Conservation (phyloP, 2,888 invertebrate species). For the Hirtodrosophila trivittata region DNA sequence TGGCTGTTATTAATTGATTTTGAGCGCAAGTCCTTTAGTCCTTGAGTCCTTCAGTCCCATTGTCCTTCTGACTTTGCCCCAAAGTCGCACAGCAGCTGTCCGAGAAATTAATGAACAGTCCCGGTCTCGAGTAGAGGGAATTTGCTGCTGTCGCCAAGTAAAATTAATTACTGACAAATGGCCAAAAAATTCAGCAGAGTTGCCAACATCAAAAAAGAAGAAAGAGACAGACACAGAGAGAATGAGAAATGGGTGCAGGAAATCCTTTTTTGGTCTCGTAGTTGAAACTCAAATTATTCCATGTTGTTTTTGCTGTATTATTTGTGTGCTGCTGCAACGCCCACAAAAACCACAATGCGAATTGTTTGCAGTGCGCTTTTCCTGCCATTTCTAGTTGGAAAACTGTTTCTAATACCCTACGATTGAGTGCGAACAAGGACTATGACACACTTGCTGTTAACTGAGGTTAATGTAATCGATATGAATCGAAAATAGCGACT, state of each 20-base stretch:
- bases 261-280: conserved; percentile 19
- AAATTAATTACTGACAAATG: conserved; percentile 64
- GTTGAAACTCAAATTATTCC: conserved; percentile 13
- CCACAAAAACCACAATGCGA: conserved; percentile 23
- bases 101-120: conserved; percentile 61
- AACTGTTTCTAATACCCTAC: conserved; percentile 12
- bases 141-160: conserved; percentile 17
- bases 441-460: background rate
- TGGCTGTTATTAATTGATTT: conserved; percentile 68
- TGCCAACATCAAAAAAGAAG: background rate
- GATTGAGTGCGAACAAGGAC: background rate
- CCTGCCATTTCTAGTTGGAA: background rate
- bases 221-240: background rate
- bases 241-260: conserved; percentile 3
- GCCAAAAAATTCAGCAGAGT: conserved; percentile 8
- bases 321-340: background rate
- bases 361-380: conserved; percentile 24
- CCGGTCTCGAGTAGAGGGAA: too few relatives aligned
- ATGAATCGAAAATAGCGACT: too few relatives aligned
- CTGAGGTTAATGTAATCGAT: too few relatives aligned
- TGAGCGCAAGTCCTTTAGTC: conserved; percentile 14
- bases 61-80: conserved; percentile 18
- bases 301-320: too few relatives aligned
- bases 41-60: conserved; percentile 3
- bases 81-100: conserved; percentile 30